phyloP scores from a whole-genome alignment of 1,140 invertebrate species.

The Hydropsyche tenuis region DNA sequence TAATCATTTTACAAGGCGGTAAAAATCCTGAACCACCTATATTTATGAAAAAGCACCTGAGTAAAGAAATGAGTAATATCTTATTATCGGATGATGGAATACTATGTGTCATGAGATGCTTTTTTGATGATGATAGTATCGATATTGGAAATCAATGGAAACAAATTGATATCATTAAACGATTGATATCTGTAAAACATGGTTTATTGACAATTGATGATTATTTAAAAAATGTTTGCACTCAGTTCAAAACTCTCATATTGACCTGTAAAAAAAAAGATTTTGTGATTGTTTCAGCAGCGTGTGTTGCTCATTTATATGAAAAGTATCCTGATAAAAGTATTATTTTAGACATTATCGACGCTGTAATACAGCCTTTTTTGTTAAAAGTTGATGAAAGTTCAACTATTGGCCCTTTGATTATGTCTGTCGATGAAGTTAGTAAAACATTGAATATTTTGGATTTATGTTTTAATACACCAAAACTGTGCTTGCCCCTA shows the following conservation, averaged over 20 bases:
- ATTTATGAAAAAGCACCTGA: constrained; percentile 70
- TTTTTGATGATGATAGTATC: constrained; percentile 66
- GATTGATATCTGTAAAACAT: constrained; percentile 67
- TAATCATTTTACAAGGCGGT: constrained; percentile 70
- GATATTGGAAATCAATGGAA: constrained; percentile 68
- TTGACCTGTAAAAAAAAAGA: constrained; percentile 56
- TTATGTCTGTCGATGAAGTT: constrained; percentile 57
- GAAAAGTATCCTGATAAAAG: constrained; percentile 57
- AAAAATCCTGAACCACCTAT: constrained; percentile 64
- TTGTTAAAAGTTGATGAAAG: constrained; percentile 50
- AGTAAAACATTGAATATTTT: constrained; percentile 58
- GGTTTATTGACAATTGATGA: constrained; percentile 61
- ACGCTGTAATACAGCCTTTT: constrained; percentile 58
- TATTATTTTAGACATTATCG: constrained; percentile 58
- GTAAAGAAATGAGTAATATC: constrained; percentile 65
- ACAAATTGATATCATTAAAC: constrained; percentile 70
- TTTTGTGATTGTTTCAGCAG: constrained; percentile 60
- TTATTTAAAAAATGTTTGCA: constrained; percentile 62
- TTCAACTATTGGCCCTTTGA: constrained; percentile 55
- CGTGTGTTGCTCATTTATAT: constrained; percentile 64
- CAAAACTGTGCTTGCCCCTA: constrained; percentile 52
- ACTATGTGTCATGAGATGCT: constrained; percentile 65
- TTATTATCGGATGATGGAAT: constrained; percentile 68
- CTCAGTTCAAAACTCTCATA: constrained; percentile 62
- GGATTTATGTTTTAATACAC: constrained; percentile 55